Evolutionary conservation across 2,888 invertebrate genomes (phyloP), one percentile per base, ranked within the genome.

Genomic region (Drosophila formosana): DNA sequence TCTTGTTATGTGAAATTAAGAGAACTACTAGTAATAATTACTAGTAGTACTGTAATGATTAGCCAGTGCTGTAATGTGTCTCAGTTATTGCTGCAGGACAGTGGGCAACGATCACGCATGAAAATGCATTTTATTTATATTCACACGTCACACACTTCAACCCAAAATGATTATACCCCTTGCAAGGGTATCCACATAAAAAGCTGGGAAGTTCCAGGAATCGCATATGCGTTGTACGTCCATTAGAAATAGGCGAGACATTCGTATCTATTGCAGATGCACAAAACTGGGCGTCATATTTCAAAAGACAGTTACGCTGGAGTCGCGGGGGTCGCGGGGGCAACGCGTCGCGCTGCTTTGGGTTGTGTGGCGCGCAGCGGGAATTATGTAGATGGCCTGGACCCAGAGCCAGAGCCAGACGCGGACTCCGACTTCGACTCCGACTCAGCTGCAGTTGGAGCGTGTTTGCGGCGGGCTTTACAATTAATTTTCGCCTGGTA

Each of bases 201-300:
- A 34, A 3, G 2, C 11, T 47, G 34, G 43, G 39, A 46, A 56
- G 32, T 85, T 85, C 82, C 68, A 25, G 66, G 82, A 82, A 77
- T 28, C 49, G 25, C 43, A 47, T 45, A 49, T 8, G 11, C 25
- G n/a, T 5, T 50, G 13, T 32, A 28, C 13, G 47, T 50, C 63
- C 75, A 77, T 73, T 75, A 63, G 69, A 69, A 75, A 72, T 64
- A 58, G 67, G 55, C 67, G 72, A 72, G 78, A 72, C 69, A 85
- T 71, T 66, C 68, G 78, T 74, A 70, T 74, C 65, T 66, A 67
- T 58, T 43, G 66, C 60, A 41, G 13, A 51, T 46, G 34, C 32
- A 25, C 51, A 61, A 34, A 84, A 84, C 88, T 82, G 72, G 78
- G 66, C 80, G 78, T 80, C 88, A 88, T 84, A 85, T 88, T 88